Percentiles rank a stretch among this genome's conserved stretches.
phyloP scores from a whole-genome alignment of 2,113 vertebrate species.

The Picathartes gymnocephalus region DNA sequence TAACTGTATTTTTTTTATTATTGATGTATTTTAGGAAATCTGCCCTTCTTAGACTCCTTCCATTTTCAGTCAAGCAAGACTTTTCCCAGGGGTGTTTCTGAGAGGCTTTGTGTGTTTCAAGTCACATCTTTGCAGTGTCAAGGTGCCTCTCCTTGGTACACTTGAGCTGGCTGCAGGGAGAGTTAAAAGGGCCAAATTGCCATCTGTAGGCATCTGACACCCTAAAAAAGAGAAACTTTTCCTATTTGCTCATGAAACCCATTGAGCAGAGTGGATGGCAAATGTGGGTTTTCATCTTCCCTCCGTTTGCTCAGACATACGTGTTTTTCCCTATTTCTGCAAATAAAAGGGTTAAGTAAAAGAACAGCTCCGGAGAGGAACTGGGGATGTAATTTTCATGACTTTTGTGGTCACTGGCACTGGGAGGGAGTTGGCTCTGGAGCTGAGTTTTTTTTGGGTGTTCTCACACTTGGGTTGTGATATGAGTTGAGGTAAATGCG shows the following conservation, averaged over 20 bases:
- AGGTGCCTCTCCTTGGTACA: fast-evolving
- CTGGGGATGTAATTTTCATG: neutral
- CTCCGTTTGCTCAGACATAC: neutral
- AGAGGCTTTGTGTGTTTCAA: neutral
- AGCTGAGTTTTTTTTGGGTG: neutral
- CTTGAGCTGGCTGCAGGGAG: neutral
- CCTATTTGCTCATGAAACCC: neutral
- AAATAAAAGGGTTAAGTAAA: neutral
- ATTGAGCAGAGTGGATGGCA: neutral
- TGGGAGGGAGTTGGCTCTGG: neutral
- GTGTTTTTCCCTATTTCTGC: neutral
- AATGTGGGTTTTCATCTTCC: neutral
- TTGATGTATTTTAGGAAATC: neutral
- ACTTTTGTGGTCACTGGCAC: neutral
- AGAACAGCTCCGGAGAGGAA: neutral
- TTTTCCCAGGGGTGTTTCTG: neutral
- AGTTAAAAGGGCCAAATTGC: neutral
- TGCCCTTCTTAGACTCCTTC: neutral
- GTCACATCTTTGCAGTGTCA: neutral
- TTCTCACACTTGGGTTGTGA: conserved; percentile 17
- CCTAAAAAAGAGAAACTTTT: neutral
- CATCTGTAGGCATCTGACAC: neutral
- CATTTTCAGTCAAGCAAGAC: neutral
- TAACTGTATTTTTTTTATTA: neutral
- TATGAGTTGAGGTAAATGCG: conserved; percentile 14